These are phyloP conservation scores for Exaiptasia diaphana DNA, from an alignment of 64 coral and sea anemone genomes.

Conservation along the genomic window DNA sequence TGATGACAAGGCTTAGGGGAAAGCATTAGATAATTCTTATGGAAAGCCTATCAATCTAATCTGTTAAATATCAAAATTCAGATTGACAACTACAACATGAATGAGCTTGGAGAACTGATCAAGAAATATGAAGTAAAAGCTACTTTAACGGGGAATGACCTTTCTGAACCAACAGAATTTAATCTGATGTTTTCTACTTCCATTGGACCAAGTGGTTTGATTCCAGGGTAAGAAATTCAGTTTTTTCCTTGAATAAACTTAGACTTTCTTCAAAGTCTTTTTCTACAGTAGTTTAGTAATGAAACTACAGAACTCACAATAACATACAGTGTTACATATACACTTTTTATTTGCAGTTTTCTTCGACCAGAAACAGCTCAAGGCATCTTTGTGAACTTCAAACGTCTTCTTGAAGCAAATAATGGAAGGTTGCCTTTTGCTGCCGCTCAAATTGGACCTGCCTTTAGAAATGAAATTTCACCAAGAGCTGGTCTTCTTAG, in stretches of 20 bases:
- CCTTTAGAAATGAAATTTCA: conserved; percentile 98
- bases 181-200: conserved; percentile 99
- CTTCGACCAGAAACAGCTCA: conserved; percentile 97
- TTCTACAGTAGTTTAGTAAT: too few species aligned
- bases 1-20: too few species aligned
- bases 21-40: too few species aligned
- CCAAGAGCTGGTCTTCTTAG: conserved; percentile 86
- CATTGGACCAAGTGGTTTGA: conserved; percentile 89
- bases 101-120: conserved; percentile 63
- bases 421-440: conserved; percentile 96
- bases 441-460: conserved; percentile 87
- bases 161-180: conserved; percentile 85
- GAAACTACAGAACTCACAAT: too few species aligned
- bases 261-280: too few species aligned
- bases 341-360: conserved; percentile 40
- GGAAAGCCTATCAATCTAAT: too few species aligned
- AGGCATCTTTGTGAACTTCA: conserved; percentile 99
- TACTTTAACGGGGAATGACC: conserved; percentile 80
- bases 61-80: too few species aligned
- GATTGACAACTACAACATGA: conserved; percentile 87
- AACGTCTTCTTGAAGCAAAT: conserved; percentile 90
- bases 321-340: too few species aligned
- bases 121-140: conserved; percentile 87
- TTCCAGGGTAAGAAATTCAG: conserved; percentile 85
- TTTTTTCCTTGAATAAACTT: too few species aligned